phyloP scores from a whole-genome alignment of 2,888 invertebrate genomes.

The Meta bourneti region DNA sequence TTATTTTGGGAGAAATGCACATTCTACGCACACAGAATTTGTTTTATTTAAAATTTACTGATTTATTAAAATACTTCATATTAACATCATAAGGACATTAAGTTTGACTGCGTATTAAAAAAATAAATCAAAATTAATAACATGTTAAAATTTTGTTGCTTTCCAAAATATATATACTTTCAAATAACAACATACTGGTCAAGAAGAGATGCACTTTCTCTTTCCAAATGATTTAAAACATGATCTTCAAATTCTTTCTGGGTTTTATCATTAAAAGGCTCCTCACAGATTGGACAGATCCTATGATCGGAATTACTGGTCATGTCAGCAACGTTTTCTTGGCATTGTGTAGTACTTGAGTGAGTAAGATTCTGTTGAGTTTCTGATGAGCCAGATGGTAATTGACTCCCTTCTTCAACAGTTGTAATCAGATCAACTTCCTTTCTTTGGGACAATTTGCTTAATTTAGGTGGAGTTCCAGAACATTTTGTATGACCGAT shows the following conservation, averaged over 20 bases:
- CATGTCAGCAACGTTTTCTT: neutral
- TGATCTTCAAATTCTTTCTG: constrained; percentile 74
- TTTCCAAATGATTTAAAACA: constrained; percentile 69
- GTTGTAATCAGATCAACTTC: neutral
- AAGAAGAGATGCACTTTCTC: constrained; percentile 61
- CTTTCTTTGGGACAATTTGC: neutral
- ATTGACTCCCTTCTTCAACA: neutral
- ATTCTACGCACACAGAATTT: too few species aligned
- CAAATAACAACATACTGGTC: constrained; percentile 68
- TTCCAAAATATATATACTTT: neutral
- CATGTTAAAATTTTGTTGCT: neutral
- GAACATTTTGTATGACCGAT: neutral
- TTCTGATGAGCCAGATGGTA: neutral
- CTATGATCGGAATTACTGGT: constrained; percentile 28
- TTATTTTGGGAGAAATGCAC: too few species aligned
- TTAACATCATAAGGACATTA: too few species aligned
- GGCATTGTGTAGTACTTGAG: neutral
- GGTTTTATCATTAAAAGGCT: constrained; percentile 24
- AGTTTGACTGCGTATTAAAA: too few species aligned
- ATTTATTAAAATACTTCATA: too few species aligned
- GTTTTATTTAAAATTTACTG: too few species aligned
- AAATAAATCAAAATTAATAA: too few species aligned
- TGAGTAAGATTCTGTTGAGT: neutral
- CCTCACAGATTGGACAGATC: constrained; percentile 71
- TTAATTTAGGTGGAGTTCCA: neutral